phyloP scores from a whole-genome alignment of 2,888 invertebrate genomes.

The Chydorus sphaericus region DNA sequence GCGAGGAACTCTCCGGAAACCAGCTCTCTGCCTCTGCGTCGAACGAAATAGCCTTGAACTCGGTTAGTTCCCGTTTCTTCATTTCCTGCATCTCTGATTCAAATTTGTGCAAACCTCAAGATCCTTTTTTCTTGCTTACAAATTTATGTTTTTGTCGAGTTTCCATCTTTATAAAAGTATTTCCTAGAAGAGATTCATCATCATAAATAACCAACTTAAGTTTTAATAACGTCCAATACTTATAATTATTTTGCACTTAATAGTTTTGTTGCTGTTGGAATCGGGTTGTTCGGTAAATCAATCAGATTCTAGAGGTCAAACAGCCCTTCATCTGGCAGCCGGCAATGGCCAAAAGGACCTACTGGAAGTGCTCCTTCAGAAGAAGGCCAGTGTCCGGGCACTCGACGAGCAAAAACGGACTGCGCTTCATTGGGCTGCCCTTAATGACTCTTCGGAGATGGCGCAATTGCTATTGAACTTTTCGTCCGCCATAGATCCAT shows the following conservation, averaged over 20 bases:
- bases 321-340: conserved; percentile 20
- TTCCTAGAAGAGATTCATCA: neutral
- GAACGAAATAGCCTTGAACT: conserved; percentile 19
- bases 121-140: too few species aligned
- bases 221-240: neutral
- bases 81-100: too few species aligned
- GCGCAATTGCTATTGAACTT: conserved; percentile 1
- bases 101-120: too few species aligned
- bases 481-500: neutral
- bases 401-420: conserved; percentile 18
- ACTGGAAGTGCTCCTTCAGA: conserved; percentile 17
- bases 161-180: too few species aligned
- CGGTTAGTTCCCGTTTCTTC: too few species aligned
- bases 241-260: too few species aligned
- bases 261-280: conserved; percentile 18
- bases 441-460: conserved; percentile 1
- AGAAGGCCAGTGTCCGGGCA: conserved; percentile 18
- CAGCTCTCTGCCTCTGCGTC: conserved; percentile 20
- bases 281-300: conserved; percentile 21
- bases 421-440: conserved; percentile 19
- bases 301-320: conserved; percentile 18
- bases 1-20: conserved; percentile 17
- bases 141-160: too few species aligned
- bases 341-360: conserved; percentile 17
- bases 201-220: neutral